Evolutionary conservation across 2,888 invertebrate genomes (phyloP).

Genomic region (Drosophila flavopinicola): DNA sequence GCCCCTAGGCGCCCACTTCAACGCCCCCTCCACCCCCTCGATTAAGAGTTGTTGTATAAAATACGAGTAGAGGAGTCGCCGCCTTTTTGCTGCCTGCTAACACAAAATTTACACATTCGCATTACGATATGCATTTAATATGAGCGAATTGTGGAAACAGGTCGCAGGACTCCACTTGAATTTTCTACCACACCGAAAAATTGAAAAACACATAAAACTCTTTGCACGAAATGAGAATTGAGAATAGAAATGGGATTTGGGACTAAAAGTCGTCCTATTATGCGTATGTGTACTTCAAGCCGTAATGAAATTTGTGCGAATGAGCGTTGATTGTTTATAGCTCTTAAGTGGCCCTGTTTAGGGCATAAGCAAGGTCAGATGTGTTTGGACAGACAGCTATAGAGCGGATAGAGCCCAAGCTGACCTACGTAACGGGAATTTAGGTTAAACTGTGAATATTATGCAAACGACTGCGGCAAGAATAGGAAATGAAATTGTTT

Average conservation of each 20-base stretch:
- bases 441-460: conserved; percentile 9
- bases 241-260: conserved; percentile 27
- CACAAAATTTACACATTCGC: conserved; percentile 73
- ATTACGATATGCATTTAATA: conserved; percentile 76
- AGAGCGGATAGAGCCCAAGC: neutral
- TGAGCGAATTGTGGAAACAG: conserved; percentile 32
- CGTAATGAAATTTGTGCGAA: conserved; percentile 66
- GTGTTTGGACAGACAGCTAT: neutral
- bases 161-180: conserved; percentile 20
- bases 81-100: conserved; percentile 47
- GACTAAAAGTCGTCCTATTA: conserved; percentile 51
- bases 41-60: conserved; percentile 15
- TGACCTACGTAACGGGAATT: conserved; percentile 21
- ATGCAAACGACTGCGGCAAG: conserved; percentile 36
- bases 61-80: conserved; percentile 13
- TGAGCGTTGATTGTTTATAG: conserved; percentile 65
- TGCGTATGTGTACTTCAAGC: conserved; percentile 43
- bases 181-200: conserved; percentile 36
- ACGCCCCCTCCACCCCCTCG: conserved; percentile 3
- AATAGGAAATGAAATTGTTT: conserved; percentile 14
- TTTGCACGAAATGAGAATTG: conserved; percentile 47
- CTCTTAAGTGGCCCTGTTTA: conserved; percentile 43
- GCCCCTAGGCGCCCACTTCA: conserved; percentile 49
- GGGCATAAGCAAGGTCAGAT: conserved; percentile 22
- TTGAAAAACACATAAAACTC: conserved; percentile 69